Evolutionary conservation across 2,888 invertebrate genomes (phyloP).

Genomic region (Scaptomyza polygonia): DNA sequence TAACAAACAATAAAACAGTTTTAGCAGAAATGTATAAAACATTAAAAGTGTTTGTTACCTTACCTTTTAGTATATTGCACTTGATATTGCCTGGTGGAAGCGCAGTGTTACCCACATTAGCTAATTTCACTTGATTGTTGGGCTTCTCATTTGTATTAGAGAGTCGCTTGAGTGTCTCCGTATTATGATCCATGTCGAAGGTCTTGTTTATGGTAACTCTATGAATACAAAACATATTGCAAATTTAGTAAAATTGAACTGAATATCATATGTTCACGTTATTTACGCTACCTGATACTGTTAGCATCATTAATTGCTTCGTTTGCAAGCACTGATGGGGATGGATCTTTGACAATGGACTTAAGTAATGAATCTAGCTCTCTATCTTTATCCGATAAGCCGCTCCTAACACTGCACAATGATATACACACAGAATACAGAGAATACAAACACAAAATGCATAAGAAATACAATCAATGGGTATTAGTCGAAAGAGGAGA

Average conservation of each 20-base stretch:
- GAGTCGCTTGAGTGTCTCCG: slow-evolving; percentile 88
- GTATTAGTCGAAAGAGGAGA: slow-evolving; percentile 55
- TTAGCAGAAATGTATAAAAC: neutral
- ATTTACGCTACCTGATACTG: slow-evolving; percentile 84
- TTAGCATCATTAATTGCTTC: slow-evolving; percentile 87
- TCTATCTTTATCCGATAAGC: slow-evolving; percentile 86
- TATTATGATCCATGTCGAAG: slow-evolving; percentile 86
- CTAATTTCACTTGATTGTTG: slow-evolving; percentile 89
- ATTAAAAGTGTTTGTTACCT: slow-evolving; percentile 59
- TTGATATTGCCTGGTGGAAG: slow-evolving; percentile 95
- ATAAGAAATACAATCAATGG: slow-evolving; percentile 66
- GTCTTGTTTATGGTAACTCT: slow-evolving; percentile 85
- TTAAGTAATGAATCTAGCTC: slow-evolving; percentile 91
- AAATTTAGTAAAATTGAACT: neutral
- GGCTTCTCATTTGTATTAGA: slow-evolving; percentile 87
- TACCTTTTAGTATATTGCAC: slow-evolving; percentile 96
- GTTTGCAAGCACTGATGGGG: slow-evolving; percentile 86
- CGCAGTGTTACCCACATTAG: slow-evolving; percentile 87
- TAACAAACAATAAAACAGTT: neutral
- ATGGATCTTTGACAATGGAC: slow-evolving; percentile 89
- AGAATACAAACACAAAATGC: slow-evolving; percentile 48
- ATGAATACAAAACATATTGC: slow-evolving; percentile 8
- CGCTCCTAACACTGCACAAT: slow-evolving; percentile 84
- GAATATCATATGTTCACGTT: slow-evolving; percentile 19
- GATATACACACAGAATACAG: slow-evolving; percentile 56